phyloP scores from a whole-genome alignment of 2,797 vertebrate genomes.

The Borostomias antarcticus region DNA sequence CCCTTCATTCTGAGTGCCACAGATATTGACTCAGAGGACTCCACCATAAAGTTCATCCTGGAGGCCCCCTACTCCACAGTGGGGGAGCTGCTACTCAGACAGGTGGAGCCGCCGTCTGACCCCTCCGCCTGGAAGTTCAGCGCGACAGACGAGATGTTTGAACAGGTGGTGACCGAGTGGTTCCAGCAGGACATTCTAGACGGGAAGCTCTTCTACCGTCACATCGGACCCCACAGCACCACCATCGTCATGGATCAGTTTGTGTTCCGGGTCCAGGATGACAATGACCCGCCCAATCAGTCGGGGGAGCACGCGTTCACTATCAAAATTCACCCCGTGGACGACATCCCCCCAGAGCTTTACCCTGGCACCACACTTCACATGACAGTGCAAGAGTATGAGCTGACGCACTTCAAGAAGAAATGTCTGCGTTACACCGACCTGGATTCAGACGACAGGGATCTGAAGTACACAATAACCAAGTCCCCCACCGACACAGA shows the following conservation, averaged over 20 bases:
- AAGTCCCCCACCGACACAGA: slow-evolving; percentile 82
- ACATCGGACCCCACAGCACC: slow-evolving; percentile 78
- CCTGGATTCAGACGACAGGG: slow-evolving; percentile 84
- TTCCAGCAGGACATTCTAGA: slow-evolving; percentile 87
- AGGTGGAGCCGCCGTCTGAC: slow-evolving; percentile 77
- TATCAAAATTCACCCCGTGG: slow-evolving; percentile 82
- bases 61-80: slow-evolving; percentile 69
- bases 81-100: slow-evolving; percentile 83
- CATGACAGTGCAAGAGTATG: slow-evolving; percentile 87
- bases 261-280: slow-evolving; percentile 85
- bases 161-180: slow-evolving; percentile 87
- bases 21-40: slow-evolving; percentile 88
- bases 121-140: slow-evolving; percentile 79
- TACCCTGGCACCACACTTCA: slow-evolving; percentile 80
- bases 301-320: slow-evolving; percentile 81
- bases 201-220: slow-evolving; percentile 86
- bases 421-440: slow-evolving; percentile 82
- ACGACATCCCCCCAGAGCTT: slow-evolving; percentile 79
- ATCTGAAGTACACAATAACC: slow-evolving; percentile 82
- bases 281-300: slow-evolving; percentile 85
- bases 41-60: slow-evolving; percentile 82
- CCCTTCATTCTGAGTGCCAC: slow-evolving; percentile 86
- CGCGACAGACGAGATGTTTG: slow-evolving; percentile 82
- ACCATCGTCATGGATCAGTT: slow-evolving; percentile 73
- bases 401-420: slow-evolving; percentile 83